Percentiles rank a stretch among this genome's conserved stretches.
These are phyloP conservation scores for Astropecten irregularis DNA, from an alignment of 53 echinoderm and acorn worm species.

Conservation along the genomic window DNA sequence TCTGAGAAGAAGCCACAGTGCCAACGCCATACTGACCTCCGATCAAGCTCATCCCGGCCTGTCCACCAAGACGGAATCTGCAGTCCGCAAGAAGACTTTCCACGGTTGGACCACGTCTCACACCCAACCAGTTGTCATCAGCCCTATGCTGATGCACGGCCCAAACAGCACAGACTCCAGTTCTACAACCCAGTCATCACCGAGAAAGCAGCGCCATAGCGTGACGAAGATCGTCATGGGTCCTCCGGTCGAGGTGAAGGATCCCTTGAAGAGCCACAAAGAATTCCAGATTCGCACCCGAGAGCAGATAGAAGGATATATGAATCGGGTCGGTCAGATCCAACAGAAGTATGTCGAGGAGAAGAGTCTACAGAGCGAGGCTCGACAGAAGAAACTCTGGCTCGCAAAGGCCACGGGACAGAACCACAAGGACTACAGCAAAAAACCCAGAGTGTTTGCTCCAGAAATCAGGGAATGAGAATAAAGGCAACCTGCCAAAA, in stretches of 20 bases:
- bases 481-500: neutral
- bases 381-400: constrained; percentile 74
- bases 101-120: constrained; percentile 94
- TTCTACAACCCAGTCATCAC: neutral
- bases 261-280: constrained; percentile 74
- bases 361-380: constrained; percentile 54
- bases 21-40: constrained; percentile 20
- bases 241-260: constrained; percentile 60
- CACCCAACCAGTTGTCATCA: constrained; percentile 71
- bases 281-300: constrained; percentile 89
- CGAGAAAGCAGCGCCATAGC: neutral
- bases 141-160: constrained; percentile 89
- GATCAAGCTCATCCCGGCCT: neutral
- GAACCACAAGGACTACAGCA: constrained; percentile 17
- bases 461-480: constrained; percentile 68
- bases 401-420: constrained; percentile 69
- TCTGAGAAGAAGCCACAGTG: constrained; percentile 43
- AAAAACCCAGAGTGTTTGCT: constrained; percentile 52
- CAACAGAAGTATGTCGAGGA: constrained; percentile 70
- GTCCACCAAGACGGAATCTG: neutral
- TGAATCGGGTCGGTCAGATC: constrained; percentile 69
- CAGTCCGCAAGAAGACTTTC: constrained; percentile 74
- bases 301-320: constrained; percentile 83
- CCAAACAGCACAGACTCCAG: constrained; percentile 28
- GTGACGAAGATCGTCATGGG: constrained; percentile 36